Conservation (phyloP, 2,113 vertebrate species). For the Channa maculata region DNA sequence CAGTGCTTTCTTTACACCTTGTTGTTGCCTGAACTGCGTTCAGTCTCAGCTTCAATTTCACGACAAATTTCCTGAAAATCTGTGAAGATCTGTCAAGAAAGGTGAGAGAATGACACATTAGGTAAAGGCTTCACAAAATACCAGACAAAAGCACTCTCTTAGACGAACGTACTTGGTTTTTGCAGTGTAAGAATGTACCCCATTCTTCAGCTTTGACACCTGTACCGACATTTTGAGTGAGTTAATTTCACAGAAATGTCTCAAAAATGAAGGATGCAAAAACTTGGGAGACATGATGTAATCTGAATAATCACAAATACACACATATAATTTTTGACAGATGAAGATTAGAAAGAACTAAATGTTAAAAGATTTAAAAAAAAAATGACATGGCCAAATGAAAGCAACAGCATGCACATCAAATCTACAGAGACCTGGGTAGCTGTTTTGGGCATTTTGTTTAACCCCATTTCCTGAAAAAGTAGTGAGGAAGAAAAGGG, state of each 20-base stretch:
- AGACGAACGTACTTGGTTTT: conserved; percentile 81
- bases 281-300: neutral
- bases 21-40: conserved; percentile 80
- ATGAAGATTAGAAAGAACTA: neutral
- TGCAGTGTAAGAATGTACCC: conserved; percentile 87
- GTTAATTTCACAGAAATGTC: neutral
- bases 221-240: conserved; percentile 42
- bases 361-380: conserved; percentile 12
- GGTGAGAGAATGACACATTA: conserved; percentile 12
- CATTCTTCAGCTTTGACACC: conserved; percentile 87
- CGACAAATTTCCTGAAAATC: conserved; percentile 83
- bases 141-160: conserved; percentile 11
- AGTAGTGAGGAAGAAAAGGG: conserved; percentile 45
- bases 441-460: conserved; percentile 79
- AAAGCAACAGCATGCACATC: conserved; percentile 21
- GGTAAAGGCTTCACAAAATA: neutral
- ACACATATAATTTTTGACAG: neutral
- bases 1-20: conserved; percentile 73
- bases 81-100: conserved; percentile 77
- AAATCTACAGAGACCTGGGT: conserved; percentile 79
- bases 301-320: neutral
- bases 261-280: neutral
- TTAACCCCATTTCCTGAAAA: conserved; percentile 78
- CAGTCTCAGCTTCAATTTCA: conserved; percentile 86
- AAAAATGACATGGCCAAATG: conserved; percentile 9